Evolutionary conservation across 2,113 vertebrate species (phyloP).

Genomic region (Paedocypris sp.): DNA sequence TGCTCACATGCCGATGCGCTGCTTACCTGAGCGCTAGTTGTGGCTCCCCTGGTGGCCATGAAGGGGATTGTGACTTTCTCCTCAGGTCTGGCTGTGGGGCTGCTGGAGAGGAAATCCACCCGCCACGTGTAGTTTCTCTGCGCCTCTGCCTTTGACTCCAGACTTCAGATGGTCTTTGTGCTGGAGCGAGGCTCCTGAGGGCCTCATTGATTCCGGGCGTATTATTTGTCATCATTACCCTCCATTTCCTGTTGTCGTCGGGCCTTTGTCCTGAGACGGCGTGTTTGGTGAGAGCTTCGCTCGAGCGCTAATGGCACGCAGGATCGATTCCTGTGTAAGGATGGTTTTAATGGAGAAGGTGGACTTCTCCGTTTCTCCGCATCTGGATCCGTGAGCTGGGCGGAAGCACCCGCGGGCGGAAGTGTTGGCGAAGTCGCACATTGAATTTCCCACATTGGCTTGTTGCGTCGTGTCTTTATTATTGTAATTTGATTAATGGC

Average conservation of each 20-base stretch:
- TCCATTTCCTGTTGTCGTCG: conserved; percentile 21
- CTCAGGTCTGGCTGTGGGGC: too few relatives aligned
- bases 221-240: conserved; percentile 37
- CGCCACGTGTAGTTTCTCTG: too few relatives aligned
- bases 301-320: conserved; percentile 21
- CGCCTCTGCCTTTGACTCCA: not conserved
- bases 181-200: conserved; percentile 7
- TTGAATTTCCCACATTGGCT: not conserved
- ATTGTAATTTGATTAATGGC: conserved; percentile 34
- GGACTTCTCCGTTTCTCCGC: too few relatives aligned
- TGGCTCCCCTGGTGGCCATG: too few relatives aligned
- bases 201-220: conserved; percentile 24
- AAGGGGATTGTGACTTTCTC: too few relatives aligned
- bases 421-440: too few relatives aligned
- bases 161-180: not conserved
- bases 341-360: not conserved
- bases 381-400: too few relatives aligned
- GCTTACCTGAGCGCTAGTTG: too few relatives aligned
- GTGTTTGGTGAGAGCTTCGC: conserved; percentile 18
- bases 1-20: not conserved
- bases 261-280: conserved; percentile 18
- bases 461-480: conserved; percentile 16
- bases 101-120: too few relatives aligned
- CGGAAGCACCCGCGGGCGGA: too few relatives aligned
- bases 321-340: conserved; percentile 28